Evolutionary conservation across 1,140 invertebrate genomes (phyloP).

Genomic region (Monomorium pharaonis): DNA sequence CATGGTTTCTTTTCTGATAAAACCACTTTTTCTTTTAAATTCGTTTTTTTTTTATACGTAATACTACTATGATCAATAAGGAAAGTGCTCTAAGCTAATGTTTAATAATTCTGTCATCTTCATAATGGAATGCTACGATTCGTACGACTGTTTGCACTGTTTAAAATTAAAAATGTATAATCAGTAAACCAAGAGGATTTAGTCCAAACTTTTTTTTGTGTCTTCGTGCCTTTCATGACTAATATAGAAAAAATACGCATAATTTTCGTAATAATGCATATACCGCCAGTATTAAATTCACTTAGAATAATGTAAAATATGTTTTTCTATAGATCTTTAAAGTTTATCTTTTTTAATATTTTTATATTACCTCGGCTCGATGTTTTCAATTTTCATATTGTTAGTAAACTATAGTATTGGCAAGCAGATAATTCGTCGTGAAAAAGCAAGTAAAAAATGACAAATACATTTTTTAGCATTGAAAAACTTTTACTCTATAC

Average conservation of each 20-base stretch:
- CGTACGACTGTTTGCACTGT: background rate
- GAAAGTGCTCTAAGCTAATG: background rate
- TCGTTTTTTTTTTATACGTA: background rate
- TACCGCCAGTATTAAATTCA: background rate
- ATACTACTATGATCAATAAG: background rate
- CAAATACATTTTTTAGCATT: background rate
- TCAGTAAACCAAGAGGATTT: background rate
- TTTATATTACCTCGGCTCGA: background rate
- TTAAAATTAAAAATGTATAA: background rate
- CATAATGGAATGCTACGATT: background rate
- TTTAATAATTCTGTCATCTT: background rate
- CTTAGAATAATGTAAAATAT: background rate
- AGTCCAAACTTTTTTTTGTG: background rate
- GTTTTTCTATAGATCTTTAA: background rate
- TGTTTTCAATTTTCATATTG: constrained; percentile 16
- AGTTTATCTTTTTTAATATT: background rate
- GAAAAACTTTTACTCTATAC: background rate
- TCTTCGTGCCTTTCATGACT: too few species aligned
- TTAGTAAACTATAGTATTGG: background rate
- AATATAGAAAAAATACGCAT: background rate
- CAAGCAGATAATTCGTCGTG: background rate
- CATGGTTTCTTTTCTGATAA: constrained; percentile 15
- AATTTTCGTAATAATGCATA: background rate
- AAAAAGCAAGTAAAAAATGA: constrained; percentile 15
- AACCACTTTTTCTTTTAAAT: background rate